Evolutionary conservation across 2,113 vertebrate genomes (phyloP).

Genomic region (Cryptoleucopteryx plumbea): DNA sequence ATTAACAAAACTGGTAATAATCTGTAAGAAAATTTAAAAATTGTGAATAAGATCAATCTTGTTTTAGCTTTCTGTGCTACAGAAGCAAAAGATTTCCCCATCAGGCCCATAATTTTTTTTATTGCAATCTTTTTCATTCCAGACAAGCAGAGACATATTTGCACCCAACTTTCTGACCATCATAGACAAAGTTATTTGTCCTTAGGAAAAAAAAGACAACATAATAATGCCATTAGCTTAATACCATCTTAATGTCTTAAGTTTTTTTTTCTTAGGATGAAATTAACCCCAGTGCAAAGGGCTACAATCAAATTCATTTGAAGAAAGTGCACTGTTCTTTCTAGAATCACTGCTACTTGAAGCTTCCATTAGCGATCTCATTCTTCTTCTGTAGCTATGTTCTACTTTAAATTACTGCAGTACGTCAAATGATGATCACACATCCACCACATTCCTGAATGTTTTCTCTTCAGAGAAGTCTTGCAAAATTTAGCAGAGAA

Average conservation of each 20-base stretch:
- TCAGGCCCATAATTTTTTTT: background rate
- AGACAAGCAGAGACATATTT: background rate
- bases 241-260: slow-evolving; percentile 1
- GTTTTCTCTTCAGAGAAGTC: slow-evolving; percentile 6
- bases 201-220: background rate
- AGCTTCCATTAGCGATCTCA: background rate
- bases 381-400: background rate
- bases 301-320: background rate
- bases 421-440: background rate
- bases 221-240: slow-evolving; percentile 30
- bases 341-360: background rate
- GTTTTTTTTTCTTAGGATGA: background rate
- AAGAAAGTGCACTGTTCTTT: background rate
- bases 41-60: background rate
- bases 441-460: background rate
- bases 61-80: background rate
- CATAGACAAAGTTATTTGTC: background rate
- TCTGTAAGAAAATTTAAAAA: background rate
- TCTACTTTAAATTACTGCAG: background rate
- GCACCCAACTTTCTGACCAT: background rate
- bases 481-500: slow-evolving; percentile 9
- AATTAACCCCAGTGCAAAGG: background rate
- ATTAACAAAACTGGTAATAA: background rate
- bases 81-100: background rate
- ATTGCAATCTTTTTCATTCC: background rate